phyloP scores from a whole-genome alignment of 2,797 vertebrate species.

The Eutrigla gurnardus region DNA sequence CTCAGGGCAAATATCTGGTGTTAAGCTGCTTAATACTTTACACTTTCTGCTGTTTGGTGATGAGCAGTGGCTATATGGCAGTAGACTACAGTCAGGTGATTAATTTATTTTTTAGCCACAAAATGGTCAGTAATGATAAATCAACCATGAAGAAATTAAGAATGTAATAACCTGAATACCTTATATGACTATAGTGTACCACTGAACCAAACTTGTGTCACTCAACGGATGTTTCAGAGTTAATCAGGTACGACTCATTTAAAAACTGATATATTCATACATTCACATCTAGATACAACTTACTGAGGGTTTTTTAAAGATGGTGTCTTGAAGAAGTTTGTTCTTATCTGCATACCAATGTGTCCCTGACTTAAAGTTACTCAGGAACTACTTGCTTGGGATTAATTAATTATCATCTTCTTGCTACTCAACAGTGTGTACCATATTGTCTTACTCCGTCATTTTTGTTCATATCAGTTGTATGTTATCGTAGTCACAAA shows the following conservation, averaged over 20 bases:
- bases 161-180: neutral
- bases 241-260: neutral
- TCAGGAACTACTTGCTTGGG: neutral
- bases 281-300: neutral
- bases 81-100: neutral
- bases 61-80: neutral
- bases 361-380: neutral
- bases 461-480: neutral
- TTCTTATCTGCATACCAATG: neutral
- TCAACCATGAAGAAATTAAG: neutral
- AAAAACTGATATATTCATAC: slow-evolving; percentile 8
- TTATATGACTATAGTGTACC: neutral
- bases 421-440: neutral
- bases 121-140: neutral
- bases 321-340: slow-evolving; percentile 8
- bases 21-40: neutral
- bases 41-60: neutral
- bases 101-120: neutral
- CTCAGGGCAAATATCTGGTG: neutral
- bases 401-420: slow-evolving; percentile 3
- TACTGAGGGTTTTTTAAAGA: neutral
- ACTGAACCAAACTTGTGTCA: neutral
- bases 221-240: slow-evolving; percentile 3
- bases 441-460: neutral
- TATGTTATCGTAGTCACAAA: neutral